Conservation (phyloP, 1,140 invertebrate genomes). For the Danaus plexippus region DNA sequence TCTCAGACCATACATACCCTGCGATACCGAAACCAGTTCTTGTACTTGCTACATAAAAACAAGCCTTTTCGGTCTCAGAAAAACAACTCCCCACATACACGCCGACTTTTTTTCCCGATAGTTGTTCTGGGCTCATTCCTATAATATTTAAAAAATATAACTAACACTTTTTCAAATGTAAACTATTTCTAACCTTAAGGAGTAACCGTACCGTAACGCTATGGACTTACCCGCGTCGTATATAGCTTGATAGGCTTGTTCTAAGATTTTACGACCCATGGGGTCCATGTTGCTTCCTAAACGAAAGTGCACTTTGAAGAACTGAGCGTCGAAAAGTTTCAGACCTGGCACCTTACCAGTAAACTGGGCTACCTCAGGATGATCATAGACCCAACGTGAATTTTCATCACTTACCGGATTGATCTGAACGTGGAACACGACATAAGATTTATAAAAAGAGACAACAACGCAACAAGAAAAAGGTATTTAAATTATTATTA, state of each 20-base stretch:
- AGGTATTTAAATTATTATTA: no score
- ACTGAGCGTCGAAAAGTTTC: slow-evolving; percentile 43
- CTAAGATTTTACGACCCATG: slow-evolving; percentile 35
- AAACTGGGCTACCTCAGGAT: slow-evolving; percentile 30
- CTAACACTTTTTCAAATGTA: background rate
- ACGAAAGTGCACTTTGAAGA: slow-evolving; percentile 39
- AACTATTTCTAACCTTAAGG: background rate
- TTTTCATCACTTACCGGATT: slow-evolving; percentile 21
- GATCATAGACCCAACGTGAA: slow-evolving; percentile 24
- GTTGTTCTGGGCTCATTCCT: slow-evolving; percentile 76
- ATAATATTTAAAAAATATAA: slow-evolving; percentile 14
- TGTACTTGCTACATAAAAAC: slow-evolving; percentile 78
- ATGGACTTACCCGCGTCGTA: slow-evolving; percentile 48
- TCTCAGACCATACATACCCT: slow-evolving; percentile 24
- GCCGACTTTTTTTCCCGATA: slow-evolving; percentile 77
- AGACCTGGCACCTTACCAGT: slow-evolving; percentile 28
- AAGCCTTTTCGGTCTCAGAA: slow-evolving; percentile 76
- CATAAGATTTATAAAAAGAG: background rate
- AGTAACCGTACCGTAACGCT: background rate
- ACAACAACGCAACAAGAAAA: no score
- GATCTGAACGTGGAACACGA: slow-evolving; percentile 15
- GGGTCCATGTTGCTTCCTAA: slow-evolving; percentile 32
- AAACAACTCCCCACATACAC: slow-evolving; percentile 79
- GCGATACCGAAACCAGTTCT: slow-evolving; percentile 74
- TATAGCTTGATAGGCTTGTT: slow-evolving; percentile 45